phyloP scores from a whole-genome alignment of 2,113 vertebrate genomes.

The Carlito syrichta region DNA sequence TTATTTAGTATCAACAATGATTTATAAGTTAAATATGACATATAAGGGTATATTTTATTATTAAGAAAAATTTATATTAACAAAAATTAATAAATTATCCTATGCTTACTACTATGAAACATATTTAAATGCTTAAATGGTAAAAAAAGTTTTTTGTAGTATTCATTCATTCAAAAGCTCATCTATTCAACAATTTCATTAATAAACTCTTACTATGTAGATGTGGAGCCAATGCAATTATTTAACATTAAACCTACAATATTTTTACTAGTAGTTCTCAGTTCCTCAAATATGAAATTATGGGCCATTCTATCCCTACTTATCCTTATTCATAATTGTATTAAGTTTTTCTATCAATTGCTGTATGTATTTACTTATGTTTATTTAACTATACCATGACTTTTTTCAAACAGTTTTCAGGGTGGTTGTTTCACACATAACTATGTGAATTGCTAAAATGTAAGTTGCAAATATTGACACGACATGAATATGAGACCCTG shows the following conservation, averaged over 20 bases:
- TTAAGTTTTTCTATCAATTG: not conserved
- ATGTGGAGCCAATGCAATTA: not conserved
- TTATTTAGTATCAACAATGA: not conserved
- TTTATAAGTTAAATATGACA: not conserved
- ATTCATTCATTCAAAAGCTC: not conserved
- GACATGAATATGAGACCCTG: not conserved
- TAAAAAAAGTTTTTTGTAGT: not conserved
- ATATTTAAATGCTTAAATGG: not conserved
- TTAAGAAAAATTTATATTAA: not conserved
- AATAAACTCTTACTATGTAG: not conserved
- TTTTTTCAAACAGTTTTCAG: not conserved
- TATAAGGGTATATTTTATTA: not conserved
- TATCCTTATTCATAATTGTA: not conserved
- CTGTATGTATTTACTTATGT: not conserved
- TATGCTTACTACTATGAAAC: not conserved
- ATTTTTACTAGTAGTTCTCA: not conserved
- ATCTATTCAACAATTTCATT: not conserved
- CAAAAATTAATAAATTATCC: not conserved
- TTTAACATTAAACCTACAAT: not conserved
- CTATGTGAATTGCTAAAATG: not conserved
- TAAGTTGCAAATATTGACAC: not conserved
- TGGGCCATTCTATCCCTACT: not conserved
- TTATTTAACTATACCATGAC: not conserved
- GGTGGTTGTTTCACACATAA: not conserved
- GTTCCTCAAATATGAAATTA: not conserved